Evolutionary conservation across 2,888 invertebrate species (phyloP).

Genomic region (Oasisia sp.): DNA sequence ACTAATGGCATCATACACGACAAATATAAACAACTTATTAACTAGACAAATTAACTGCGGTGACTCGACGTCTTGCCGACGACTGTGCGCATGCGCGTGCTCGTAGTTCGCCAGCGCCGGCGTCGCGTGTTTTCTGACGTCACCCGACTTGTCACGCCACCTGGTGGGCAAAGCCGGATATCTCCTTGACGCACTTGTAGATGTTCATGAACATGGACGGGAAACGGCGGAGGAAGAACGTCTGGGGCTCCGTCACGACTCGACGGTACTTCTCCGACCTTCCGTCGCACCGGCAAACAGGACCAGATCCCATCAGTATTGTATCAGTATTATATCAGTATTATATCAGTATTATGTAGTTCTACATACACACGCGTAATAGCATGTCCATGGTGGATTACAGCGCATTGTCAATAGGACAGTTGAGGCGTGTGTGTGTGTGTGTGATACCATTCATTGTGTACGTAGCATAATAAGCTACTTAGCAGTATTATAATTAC

Average conservation of each 20-base stretch:
- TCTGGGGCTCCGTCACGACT: constrained; percentile 53
- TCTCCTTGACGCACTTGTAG: constrained; percentile 49
- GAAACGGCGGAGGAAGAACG: constrained; percentile 52
- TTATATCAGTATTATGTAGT: too few relatives aligned
- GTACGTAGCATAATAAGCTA: not conserved
- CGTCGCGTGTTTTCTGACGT: too few relatives aligned
- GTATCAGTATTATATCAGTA: not conserved
- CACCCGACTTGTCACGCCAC: not conserved
- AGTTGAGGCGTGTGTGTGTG: not conserved
- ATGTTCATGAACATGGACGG: constrained; percentile 55
- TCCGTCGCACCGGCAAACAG: not conserved
- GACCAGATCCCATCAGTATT: not conserved
- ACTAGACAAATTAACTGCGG: not conserved
- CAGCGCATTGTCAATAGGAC: not conserved
- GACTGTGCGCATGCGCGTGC: too few relatives aligned
- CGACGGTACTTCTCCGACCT: constrained; percentile 45
- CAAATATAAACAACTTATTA: not conserved
- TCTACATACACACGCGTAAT: too few relatives aligned
- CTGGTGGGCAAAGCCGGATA: constrained; percentile 44
- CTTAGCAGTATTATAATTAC: not conserved
- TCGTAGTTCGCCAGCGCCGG: not conserved
- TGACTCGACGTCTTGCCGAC: too few relatives aligned
- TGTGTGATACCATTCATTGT: not conserved
- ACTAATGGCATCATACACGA: not conserved
- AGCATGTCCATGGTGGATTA: too few relatives aligned